Evolutionary conservation across 2,888 invertebrate species (phyloP), one percentile per base, ranked within the genome.

Genomic region (Lordiphosa andalusiaca): DNA sequence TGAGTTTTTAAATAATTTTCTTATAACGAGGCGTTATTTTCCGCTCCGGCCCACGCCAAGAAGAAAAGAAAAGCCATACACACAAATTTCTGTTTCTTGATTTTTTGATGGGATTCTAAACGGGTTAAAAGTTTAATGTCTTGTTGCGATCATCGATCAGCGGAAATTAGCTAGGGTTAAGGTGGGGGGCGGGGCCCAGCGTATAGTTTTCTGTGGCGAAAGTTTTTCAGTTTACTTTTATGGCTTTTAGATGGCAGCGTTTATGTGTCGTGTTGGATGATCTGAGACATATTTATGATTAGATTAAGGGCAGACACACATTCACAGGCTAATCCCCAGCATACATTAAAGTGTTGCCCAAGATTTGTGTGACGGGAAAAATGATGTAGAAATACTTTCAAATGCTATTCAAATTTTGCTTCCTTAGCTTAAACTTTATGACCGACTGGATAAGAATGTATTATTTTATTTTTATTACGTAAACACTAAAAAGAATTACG

Each of bases 1-100:
- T 78, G 67, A 48, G 57, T 80, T 78, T 85, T 78, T 78, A 78
- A 78, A 78, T 78, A 78, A 78, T 78, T 83, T 69, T 70, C 55
- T 53, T 61, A 44, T 67, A 67, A 67, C 51, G 62, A 63, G 67
- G 60, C 61, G 57, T 61, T 49, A 40, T 69, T 80, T 76, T 73
- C 71, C 78, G 73, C 53, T 57, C 55, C 63, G 44, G 69, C 76
- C 76, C 75, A 71, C 76, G 80, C 82, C 52, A 41, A 19, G 3
- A 19, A 19, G 19, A 71, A 48, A 54, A 55, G 52, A 35, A 12
- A 30, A 38, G 37, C 9, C n/a, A 10, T 6, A 40, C 30, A 50
- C 13, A n/a, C 9, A 53, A 36, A 25, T 54, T 59, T 76, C 39
- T 47, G 61, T 70, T 67, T 67, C 61, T 66, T 73, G n/a, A 67